Evolutionary conservation across 2,888 invertebrate species (phyloP).

Genomic region (Strigamia transsilvanica): DNA sequence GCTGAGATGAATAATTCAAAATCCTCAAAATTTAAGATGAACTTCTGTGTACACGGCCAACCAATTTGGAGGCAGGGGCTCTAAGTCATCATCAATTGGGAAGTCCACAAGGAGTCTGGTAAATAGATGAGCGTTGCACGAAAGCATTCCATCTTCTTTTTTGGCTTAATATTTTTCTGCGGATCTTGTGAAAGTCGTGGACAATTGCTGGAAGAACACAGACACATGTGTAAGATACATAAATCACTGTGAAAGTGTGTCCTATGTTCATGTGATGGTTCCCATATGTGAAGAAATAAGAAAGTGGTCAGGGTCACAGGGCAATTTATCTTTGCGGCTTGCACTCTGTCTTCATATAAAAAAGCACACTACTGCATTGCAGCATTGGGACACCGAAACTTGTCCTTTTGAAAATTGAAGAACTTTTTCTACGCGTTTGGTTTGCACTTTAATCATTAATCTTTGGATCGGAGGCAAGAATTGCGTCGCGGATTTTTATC

Average conservation of each 20-base stretch:
- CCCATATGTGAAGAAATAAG: constrained; percentile 20
- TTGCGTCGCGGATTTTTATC: no score
- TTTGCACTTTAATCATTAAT: background rate
- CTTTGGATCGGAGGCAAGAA: no score
- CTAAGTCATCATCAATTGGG: constrained; percentile 16
- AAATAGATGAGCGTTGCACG: constrained; percentile 20
- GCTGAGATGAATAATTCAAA: constrained; percentile 8
- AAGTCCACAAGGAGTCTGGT: constrained; percentile 10
- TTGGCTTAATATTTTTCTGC: constrained; percentile 3
- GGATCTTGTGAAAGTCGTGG: constrained; percentile 3
- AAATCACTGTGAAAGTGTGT: constrained; percentile 18
- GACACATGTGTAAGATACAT: constrained; percentile 30
- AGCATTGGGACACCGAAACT: background rate
- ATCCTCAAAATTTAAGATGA: constrained; percentile 9
- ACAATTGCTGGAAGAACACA: constrained; percentile 21
- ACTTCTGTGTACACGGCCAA: background rate
- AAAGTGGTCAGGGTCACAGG: constrained; percentile 26
- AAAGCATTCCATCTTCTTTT: constrained; percentile 25
- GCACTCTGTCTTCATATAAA: constrained; percentile 26
- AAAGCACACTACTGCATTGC: constrained; percentile 18
- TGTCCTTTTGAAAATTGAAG: background rate
- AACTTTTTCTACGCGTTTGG: background rate
- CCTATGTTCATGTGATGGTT: constrained; percentile 12
- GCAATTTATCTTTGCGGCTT: constrained; percentile 22
- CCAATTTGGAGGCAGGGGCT: constrained; percentile 16